Evolutionary conservation across 1,140 invertebrate genomes (phyloP), one percentile per base, ranked within the genome.

Genomic region (Tachypleus tridentatus): DNA sequence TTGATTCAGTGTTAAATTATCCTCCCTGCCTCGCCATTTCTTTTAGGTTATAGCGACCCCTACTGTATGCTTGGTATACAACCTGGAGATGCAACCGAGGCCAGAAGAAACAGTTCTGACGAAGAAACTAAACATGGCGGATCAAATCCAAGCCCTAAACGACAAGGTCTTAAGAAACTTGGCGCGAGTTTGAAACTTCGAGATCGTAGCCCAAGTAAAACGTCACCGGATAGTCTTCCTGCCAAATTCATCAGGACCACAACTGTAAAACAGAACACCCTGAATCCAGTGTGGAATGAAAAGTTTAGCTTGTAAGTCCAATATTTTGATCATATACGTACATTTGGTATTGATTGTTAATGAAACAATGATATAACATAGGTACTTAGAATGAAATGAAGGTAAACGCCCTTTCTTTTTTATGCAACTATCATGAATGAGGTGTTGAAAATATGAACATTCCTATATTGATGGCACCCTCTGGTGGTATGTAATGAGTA

Each of bases 61-160:
- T 97, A 95, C 77, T 95, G 92, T 79, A 97, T 97, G 93, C 80
- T 97, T 77, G 93, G 93, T 51, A 95, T 97, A 58, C 76, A 82
- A 61, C 82, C 82, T 0, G 80, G 71, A 59, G n/a, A 54, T 54
- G 53, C 29, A 29, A 52, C 48, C 9, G 60, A 50, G 5, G 64
- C 51, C 4, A 51, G 69, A 51, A 52, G 69, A 8, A 67, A 67
- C 62, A 70, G 69, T 51, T 67, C 64, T 4, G 69, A 70, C 49
- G 69, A 70, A 4, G 69, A 70, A 54, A 29, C 29, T 29, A 29
- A 29, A 29, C 29, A 29, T 29, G 29, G 29, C 0, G 29, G 29
- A 29, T 29, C 29, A 29, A 29, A 29, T 29, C 29, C 29, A 29
- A 67, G 63, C 10, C 66, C 63, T 8, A 50, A 61, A 11, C 51